Conservation (phyloP, 2,797 vertebrate genomes). For the Eulemur rubriventer region DNA sequence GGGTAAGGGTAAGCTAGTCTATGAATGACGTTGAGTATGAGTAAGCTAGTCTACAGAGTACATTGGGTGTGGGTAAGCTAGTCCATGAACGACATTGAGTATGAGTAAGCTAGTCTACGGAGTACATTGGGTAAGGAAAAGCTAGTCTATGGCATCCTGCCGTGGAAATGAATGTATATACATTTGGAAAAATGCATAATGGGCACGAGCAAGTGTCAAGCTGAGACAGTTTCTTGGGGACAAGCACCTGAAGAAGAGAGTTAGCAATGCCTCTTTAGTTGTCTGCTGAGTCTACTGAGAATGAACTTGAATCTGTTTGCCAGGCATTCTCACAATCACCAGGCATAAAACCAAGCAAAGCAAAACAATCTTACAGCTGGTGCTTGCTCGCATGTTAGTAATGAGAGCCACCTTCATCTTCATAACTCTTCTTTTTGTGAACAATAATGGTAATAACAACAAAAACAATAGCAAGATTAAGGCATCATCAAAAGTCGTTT, state of each 20-base stretch:
- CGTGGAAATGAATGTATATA: fast-evolving
- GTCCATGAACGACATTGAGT: too few species aligned
- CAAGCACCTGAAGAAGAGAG: not conserved
- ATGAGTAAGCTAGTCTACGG: not conserved
- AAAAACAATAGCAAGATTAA: not conserved
- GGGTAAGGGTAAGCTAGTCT: fast-evolving
- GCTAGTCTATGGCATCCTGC: too few species aligned
- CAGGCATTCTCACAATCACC: fast-evolving
- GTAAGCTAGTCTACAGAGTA: not conserved
- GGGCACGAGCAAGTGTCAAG: fast-evolving
- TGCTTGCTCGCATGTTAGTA: not conserved
- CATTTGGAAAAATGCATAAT: fast-evolving
- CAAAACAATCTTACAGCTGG: fast-evolving
- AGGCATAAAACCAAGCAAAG: not conserved
- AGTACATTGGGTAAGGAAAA: fast-evolving
- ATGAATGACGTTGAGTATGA: not conserved
- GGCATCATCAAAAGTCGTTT: not conserved
- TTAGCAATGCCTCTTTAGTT: too few species aligned
- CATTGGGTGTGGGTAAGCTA: not conserved
- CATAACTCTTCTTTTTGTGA: too few species aligned
- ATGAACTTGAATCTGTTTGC: fast-evolving
- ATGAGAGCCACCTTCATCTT: not conserved
- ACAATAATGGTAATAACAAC: not conserved
- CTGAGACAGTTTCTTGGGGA: not conserved
- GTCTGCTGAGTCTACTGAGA: not conserved